Conservation (phyloP, 92 coral and sea anemone species). For the Epizoanthus ramosus region DNA sequence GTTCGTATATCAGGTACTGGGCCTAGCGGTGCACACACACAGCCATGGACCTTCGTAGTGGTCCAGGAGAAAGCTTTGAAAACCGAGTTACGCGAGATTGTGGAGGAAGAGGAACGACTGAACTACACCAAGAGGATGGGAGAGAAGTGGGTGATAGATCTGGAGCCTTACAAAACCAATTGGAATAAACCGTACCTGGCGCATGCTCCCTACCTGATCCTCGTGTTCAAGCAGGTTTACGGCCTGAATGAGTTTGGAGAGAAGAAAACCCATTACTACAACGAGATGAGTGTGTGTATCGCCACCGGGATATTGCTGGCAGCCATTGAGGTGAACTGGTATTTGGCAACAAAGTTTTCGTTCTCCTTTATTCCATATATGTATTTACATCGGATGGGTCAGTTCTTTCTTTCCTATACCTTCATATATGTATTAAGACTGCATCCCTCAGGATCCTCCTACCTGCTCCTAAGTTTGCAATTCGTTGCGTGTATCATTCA, state of each 20-base stretch:
- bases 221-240: conserved; percentile 87
- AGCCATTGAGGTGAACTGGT: conserved; percentile 73
- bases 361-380: too few relatives aligned
- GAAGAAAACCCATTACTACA: conserved; percentile 89
- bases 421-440: too few relatives aligned
- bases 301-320: conserved; percentile 90
- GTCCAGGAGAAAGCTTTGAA: conserved; percentile 65
- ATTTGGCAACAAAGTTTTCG: too few relatives aligned
- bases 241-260: conserved; percentile 66
- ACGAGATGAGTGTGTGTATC: conserved; percentile 92
- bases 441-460: too few relatives aligned
- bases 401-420: too few relatives aligned
- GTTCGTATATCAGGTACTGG: conserved; percentile 57
- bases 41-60: conserved; percentile 89
- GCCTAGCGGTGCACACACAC: conserved; percentile 90
- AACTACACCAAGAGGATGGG: conserved; percentile 96
- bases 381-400: too few relatives aligned
- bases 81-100: conserved; percentile 61
- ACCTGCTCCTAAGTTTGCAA: too few relatives aligned
- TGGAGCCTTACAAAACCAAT: conserved; percentile 69
- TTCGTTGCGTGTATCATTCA: too few relatives aligned
- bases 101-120: conserved; percentile 86
- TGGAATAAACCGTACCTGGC: conserved; percentile 91
- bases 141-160: conserved; percentile 82
- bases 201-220: conserved; percentile 85